A percentile compares a stretch with the other conserved stretches of the same genome.
Evolutionary conservation across 2,888 invertebrate species (phyloP).

Genomic region (Corythucha ciliata): DNA sequence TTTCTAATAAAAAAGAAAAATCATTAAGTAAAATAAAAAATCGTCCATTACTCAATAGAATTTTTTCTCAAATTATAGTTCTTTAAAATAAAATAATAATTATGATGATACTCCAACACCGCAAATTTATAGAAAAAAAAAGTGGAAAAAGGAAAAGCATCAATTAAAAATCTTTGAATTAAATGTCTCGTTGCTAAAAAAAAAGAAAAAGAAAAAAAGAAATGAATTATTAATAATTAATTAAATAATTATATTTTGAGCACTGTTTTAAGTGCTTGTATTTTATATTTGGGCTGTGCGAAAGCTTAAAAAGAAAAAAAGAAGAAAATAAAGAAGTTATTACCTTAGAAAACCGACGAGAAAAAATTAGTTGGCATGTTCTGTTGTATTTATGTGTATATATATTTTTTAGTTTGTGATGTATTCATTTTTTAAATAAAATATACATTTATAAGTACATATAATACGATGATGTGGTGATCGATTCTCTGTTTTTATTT

Average conservation of each 20-base stretch:
- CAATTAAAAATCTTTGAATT: conserved; percentile 24
- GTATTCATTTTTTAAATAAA: no score
- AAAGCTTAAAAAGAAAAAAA: conserved; percentile 39
- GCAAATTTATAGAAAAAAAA: neutral
- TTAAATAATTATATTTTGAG: conserved; percentile 42
- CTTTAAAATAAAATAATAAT: conserved; percentile 1
- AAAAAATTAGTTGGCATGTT: conserved; percentile 8
- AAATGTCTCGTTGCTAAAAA: conserved; percentile 33
- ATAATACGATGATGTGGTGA: no score
- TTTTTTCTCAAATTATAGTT: no score
- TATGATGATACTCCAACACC: neutral
- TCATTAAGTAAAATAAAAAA: no score
- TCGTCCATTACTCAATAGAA: no score
- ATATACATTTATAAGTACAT: no score
- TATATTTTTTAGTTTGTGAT: no score
- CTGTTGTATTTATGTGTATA: conserved; percentile 6
- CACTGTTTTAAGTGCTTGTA: conserved; percentile 59
- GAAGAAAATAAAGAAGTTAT: conserved; percentile 26
- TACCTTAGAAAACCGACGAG: conserved; percentile 23
- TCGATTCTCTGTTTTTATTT: no score
- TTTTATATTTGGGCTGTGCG: conserved; percentile 54
- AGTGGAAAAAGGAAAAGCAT: neutral
- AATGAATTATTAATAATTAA: conserved; percentile 28
- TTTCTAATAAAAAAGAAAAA: no score
- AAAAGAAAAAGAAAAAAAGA: conserved; percentile 32